phyloP scores from a whole-genome alignment of 2,797 vertebrate species.

The Spondyliosoma cantharus region DNA sequence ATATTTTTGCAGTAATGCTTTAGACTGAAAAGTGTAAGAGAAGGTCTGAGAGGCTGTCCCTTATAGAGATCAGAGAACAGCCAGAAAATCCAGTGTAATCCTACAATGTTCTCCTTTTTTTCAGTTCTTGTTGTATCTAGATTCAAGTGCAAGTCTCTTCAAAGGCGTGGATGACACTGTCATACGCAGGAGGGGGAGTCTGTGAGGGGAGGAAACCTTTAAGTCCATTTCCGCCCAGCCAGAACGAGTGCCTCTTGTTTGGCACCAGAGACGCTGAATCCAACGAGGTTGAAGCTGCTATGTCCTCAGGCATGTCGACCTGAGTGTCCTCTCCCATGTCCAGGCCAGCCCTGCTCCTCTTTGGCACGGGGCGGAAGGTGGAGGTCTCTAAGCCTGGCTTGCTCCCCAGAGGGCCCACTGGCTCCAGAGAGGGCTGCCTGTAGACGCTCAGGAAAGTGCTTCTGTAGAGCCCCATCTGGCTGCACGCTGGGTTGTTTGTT shows the following conservation, averaged over 20 bases:
- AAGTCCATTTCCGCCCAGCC: constrained; percentile 89
- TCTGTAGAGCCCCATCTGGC: constrained; percentile 89
- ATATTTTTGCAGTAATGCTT: constrained; percentile 7
- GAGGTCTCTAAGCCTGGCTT: constrained; percentile 90
- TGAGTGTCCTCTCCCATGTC: constrained; percentile 82
- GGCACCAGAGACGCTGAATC: constrained; percentile 76
- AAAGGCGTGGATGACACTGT: constrained; percentile 93
- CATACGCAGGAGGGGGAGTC: constrained; percentile 92
- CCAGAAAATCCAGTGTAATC: constrained; percentile 26
- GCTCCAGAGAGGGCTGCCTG: constrained; percentile 92
- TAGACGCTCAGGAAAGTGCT: constrained; percentile 93
- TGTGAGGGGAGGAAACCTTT: constrained; percentile 88
- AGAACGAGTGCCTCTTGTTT: constrained; percentile 88
- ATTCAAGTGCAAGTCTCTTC: constrained; percentile 82
- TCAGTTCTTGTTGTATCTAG: constrained; percentile 3
- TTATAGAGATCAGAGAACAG: constrained; percentile 4
- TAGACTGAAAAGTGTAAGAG: constrained; percentile 19
- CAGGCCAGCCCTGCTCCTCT: constrained; percentile 83
- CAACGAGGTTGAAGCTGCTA: constrained; percentile 69
- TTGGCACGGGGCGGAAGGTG: constrained; percentile 91
- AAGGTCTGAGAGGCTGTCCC: constrained; percentile 11
- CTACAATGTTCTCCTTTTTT: constrained; percentile 5
- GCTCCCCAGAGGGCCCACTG: constrained; percentile 90
- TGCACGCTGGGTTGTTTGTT: constrained; percentile 62
- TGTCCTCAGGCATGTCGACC: constrained; percentile 81